Percentiles rank a stretch among this genome's conserved stretches.
phyloP scores from a whole-genome alignment of 53 echinoderm and acorn worm species.

The Glandiceps talaboti region DNA sequence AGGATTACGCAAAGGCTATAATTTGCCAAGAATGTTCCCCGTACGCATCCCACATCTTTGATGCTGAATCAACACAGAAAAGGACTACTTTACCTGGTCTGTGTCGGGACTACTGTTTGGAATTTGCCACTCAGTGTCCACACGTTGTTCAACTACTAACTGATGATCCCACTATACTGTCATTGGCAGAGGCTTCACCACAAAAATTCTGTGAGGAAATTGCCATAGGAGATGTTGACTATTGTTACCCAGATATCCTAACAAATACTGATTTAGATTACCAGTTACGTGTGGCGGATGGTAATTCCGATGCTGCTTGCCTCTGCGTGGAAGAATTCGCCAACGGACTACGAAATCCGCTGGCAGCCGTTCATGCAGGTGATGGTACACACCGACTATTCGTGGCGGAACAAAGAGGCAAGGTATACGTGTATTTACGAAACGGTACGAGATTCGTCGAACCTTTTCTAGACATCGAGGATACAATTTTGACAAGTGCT shows the following conservation, averaged over 20 bases:
- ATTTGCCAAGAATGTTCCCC: constrained; percentile 94
- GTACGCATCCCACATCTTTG: constrained; percentile 73
- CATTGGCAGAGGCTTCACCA: constrained; percentile 19
- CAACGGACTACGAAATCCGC: constrained; percentile 65
- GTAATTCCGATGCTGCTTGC: constrained; percentile 49
- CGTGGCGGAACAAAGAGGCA: constrained; percentile 75
- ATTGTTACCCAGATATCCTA: constrained; percentile 78
- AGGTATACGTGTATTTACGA: constrained; percentile 52
- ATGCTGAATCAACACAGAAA: constrained; percentile 43
- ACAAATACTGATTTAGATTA: constrained; percentile 30
- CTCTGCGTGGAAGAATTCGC: constrained; percentile 90
- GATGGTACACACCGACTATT: constrained; percentile 80
- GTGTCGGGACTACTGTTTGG: constrained; percentile 50
- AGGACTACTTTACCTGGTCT: constrained; percentile 66
- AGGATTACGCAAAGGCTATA: constrained; percentile 51
- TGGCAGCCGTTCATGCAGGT: constrained; percentile 71
- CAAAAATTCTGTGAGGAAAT: constrained; percentile 46
- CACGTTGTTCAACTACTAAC: constrained; percentile 48
- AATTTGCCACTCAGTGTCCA: constrained; percentile 52
- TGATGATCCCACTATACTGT: constrained; percentile 22
- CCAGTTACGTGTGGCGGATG: constrained; percentile 31
- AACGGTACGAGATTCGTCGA: constrained; percentile 52
- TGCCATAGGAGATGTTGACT: constrained; percentile 48
- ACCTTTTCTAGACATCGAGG: constrained; percentile 80
- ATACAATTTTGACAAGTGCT: constrained; percentile 37